Conservation (phyloP, 2,113 vertebrate species). For the Lamprotornis superbus region DNA sequence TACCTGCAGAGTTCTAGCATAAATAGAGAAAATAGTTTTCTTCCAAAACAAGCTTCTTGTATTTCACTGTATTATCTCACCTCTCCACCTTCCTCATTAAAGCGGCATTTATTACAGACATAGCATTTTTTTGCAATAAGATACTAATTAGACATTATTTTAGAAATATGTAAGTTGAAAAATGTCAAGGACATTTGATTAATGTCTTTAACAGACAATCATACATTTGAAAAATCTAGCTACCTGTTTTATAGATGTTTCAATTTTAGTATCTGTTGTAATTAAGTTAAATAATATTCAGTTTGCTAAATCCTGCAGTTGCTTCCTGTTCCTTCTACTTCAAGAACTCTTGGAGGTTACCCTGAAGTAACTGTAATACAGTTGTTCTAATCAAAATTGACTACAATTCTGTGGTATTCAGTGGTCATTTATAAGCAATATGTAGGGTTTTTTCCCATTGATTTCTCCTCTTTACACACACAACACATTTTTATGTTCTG, state of each 20-base stretch:
- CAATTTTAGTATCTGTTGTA: background rate
- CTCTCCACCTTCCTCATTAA: background rate
- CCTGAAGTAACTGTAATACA: background rate
- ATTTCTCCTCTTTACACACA: background rate
- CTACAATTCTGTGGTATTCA: background rate
- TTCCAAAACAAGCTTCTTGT: constrained; percentile 13
- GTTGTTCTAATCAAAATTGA: background rate
- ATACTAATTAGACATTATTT: background rate
- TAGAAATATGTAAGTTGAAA: background rate
- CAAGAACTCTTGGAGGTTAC: background rate
- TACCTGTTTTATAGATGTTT: background rate
- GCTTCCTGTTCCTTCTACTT: constrained; percentile 11
- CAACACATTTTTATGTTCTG: background rate
- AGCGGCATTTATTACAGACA: background rate
- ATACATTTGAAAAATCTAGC: background rate
- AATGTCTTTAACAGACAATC: background rate
- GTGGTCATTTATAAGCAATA: background rate
- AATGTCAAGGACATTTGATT: background rate
- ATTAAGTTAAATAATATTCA: constrained; percentile 7
- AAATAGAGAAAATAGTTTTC: constrained; percentile 1
- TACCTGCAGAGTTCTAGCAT: background rate
- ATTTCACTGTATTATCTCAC: background rate
- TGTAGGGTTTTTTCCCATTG: background rate
- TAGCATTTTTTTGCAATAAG: background rate
- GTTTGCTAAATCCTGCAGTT: constrained; percentile 17